phyloP scores from a whole-genome alignment of 2,113 vertebrate genomes.

The Mobula birostris region DNA sequence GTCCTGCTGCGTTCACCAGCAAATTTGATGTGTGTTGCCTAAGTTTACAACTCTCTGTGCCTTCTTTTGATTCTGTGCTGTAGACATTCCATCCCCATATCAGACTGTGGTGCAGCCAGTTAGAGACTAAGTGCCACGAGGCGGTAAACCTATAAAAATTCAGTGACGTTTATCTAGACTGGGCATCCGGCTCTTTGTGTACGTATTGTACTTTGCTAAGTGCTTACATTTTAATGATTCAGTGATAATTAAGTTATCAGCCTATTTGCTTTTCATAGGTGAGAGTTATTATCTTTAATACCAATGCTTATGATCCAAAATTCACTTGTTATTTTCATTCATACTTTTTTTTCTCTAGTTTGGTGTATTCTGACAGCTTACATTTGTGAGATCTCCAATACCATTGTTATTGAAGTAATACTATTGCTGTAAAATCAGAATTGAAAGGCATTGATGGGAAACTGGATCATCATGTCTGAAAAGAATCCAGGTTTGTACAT shows the following conservation, averaged over 20 bases:
- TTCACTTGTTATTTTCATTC: neutral
- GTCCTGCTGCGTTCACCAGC: too few relatives aligned
- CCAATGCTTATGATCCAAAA: neutral
- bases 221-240: too few relatives aligned
- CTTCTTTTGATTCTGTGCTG: too few relatives aligned
- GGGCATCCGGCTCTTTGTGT: too few relatives aligned
- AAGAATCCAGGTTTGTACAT: neutral
- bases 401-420: neutral
- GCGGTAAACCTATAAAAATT: too few relatives aligned
- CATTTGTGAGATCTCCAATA: neutral
- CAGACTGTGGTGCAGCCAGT: too few relatives aligned
- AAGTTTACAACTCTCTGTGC: too few relatives aligned
- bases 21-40: too few relatives aligned
- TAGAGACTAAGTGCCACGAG: too few relatives aligned
- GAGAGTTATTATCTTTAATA: neutral
- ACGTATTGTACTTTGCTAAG: too few relatives aligned
- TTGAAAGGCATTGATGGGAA: neutral
- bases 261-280: neutral
- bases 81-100: too few relatives aligned
- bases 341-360: neutral
- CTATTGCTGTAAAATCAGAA: neutral
- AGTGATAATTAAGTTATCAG: neutral
- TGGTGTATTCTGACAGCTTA: neutral
- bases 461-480: neutral
- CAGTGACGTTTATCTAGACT: too few relatives aligned